Conservation (phyloP, 2,113 vertebrate genomes). For the Greenwoodochromis staneri region DNA sequence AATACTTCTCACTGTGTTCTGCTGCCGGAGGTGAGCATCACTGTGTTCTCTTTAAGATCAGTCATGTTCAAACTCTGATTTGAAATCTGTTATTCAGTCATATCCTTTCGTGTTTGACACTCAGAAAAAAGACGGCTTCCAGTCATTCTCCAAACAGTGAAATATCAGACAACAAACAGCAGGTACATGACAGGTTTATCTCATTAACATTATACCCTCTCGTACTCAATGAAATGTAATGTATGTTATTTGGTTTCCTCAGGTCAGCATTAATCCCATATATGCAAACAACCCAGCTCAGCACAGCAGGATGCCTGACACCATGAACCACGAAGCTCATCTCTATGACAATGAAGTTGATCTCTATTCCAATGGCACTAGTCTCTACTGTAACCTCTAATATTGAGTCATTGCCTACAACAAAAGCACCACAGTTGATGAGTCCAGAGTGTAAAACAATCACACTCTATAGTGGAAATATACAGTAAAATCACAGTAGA, state of each 20-base stretch:
- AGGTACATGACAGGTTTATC: not conserved
- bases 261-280: not conserved
- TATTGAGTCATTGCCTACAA: not conserved
- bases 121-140: accelerated
- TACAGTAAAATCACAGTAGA: not conserved
- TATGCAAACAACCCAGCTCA: not conserved
- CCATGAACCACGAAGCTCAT: not conserved
- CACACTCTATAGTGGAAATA: not conserved
- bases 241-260: not conserved
- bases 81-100: not conserved
- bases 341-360: not conserved
- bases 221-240: not conserved
- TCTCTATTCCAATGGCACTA: not conserved
- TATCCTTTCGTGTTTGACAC: accelerated
- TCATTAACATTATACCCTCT: not conserved
- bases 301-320: not conserved
- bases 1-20: not conserved
- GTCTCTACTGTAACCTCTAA: not conserved
- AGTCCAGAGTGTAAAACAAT: not conserved
- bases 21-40: not conserved
- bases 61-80: not conserved
- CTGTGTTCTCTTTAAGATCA: accelerated
- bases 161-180: not conserved
- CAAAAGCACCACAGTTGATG: too few relatives aligned
- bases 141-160: not conserved